A percentile compares a stretch with the other conserved stretches of the same genome.
Conservation (phyloP, 1,140 invertebrate species). For the Papilio polytes region DNA sequence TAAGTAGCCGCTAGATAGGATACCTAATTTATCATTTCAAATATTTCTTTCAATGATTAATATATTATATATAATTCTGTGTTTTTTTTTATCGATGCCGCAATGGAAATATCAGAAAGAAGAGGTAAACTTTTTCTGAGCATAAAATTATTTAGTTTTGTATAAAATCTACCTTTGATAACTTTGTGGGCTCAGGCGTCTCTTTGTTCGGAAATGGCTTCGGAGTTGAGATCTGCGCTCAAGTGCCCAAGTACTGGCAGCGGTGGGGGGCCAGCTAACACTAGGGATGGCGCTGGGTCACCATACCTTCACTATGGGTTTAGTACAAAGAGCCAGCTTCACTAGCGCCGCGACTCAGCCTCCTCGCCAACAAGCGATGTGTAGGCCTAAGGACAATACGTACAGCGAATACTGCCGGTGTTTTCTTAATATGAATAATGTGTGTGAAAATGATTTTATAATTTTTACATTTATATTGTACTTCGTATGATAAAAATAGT, state of each 20-base stretch:
- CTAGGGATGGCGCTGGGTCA: conserved; percentile 77
- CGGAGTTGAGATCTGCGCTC: conserved; percentile 88
- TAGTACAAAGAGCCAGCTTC: conserved; percentile 84
- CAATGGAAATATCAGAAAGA: conserved; percentile 61
- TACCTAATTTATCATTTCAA: conserved; percentile 40
- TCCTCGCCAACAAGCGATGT: conserved; percentile 77
- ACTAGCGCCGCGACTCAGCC: conserved; percentile 76
- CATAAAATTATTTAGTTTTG: conserved; percentile 41
- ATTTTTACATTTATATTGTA: not conserved
- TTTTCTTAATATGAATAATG: not conserved
- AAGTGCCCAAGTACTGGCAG: conserved; percentile 86
- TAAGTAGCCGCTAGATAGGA: conserved; percentile 33
- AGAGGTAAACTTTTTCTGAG: conserved; percentile 69
- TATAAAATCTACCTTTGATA: conserved; percentile 45
- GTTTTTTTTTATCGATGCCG: conserved; percentile 52
- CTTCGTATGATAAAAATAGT: not conserved
- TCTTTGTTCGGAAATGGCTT: conserved; percentile 88
- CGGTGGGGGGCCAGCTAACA: conserved; percentile 54
- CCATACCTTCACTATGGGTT: conserved; percentile 87
- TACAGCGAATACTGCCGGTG: conserved; percentile 4
- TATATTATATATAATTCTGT: no score
- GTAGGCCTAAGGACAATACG: conserved; percentile 54
- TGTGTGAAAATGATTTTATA: not conserved
- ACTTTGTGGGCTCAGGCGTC: conserved; percentile 83
- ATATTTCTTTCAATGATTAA: conserved; percentile 27